Base-by-base conservation (phyloP, 2,888 invertebrate species). In the Strigamia transsilvanica region DNA sequence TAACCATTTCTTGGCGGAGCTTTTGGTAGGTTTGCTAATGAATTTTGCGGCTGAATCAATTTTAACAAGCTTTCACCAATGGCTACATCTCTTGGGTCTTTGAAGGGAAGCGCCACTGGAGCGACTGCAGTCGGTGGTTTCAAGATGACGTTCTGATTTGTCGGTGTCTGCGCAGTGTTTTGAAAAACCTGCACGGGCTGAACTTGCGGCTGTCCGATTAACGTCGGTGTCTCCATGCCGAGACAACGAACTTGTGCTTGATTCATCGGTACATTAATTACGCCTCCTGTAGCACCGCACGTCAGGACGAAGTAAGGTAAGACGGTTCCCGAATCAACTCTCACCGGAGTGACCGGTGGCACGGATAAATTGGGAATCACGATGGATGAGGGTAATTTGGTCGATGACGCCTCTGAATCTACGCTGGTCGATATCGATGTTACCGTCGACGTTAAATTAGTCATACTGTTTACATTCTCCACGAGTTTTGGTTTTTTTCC, bases 31-130 rank as follows among this genome's bases (percentile, higher is more conserved):
- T n/a, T 18, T n/a, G 15, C 1, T 18, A 9, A 1, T 27, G 32
- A 10, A 4, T 32, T 73, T 0, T 6, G 32, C 6, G 12, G 27
- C n/a, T 32, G 73, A 12, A 73, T 12, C 15, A 73, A 27, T 73
- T 73, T 10, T 27, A 73, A 27, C n/a, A 73, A 73, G 32, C 32
- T 73, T n/a, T 73, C 73, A 10, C 73, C 73, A 10, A 73, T n/a
- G 3, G 73, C 73, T 73, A 32, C 10, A n/a, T 73, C 73, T n/a
- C 32, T 73, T 13, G 73, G 73, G 32, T 73, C 73, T 12, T 13
- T 73, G 10, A 73, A 73, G 2, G 10, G 73, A 15, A 73, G 10
- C n/a, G 73, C 12, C n/a, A 27, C 13, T 27, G 23, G 21, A 13
- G 23, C 66, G 23, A 23, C 23, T 7, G 73, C 13, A 73, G 32